Conservation (phyloP, 1,140 invertebrate genomes). For the Pinna nobilis region DNA sequence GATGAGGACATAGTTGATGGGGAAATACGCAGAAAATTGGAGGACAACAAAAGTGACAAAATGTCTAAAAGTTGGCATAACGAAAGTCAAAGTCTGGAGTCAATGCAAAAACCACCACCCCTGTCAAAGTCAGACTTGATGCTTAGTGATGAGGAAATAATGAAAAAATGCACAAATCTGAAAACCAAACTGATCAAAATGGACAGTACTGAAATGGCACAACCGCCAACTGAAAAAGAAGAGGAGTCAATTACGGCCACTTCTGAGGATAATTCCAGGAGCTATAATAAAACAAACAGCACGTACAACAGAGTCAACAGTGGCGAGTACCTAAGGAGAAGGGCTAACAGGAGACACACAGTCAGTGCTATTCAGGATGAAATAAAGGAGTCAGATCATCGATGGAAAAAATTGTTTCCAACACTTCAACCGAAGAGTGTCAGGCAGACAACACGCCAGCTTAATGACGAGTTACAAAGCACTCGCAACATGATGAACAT, state of each 20-base stretch:
- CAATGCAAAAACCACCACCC: no score
- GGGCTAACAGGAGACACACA: slow-evolving; percentile 5
- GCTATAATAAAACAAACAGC: not conserved
- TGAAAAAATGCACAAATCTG: no score
- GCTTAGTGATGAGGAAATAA: no score
- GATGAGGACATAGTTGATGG: no score
- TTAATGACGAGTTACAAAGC: not conserved
- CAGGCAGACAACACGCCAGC: not conserved
- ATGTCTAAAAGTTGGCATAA: no score
- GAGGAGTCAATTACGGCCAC: not conserved
- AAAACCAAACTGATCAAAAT: no score
- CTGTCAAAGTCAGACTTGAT: no score
- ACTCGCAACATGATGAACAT: not conserved
- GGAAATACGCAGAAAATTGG: no score
- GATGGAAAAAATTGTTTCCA: not conserved
- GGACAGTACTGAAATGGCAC: no score
- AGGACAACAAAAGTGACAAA: no score
- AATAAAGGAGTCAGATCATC: not conserved
- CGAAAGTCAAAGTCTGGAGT: no score
- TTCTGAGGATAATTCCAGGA: not conserved
- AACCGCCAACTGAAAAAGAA: not conserved
- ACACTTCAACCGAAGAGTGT: not conserved
- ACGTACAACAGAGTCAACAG: not conserved
- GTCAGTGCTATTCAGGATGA: slow-evolving; percentile 18
- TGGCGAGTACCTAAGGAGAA: not conserved